Evolutionary conservation across 2,113 vertebrate genomes (phyloP).

Genomic region (Actenoides hombroni): DNA sequence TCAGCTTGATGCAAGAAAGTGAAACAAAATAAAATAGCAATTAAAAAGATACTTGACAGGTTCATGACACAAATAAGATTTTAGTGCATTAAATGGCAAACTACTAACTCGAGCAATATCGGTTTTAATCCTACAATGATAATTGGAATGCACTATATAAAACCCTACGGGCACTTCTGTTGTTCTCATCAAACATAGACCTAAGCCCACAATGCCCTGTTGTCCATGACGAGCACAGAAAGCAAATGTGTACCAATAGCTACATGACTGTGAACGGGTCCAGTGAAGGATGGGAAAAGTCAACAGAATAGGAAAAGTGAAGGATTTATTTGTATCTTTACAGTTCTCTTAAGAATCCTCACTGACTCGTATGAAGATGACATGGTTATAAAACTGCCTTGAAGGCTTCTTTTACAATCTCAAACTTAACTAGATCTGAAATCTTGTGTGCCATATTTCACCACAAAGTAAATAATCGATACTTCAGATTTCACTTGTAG

Average conservation of each 20-base stretch:
- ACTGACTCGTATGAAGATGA: fast-evolving
- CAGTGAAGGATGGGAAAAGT: not conserved
- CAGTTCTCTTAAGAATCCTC: not conserved
- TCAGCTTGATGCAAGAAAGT: not conserved
- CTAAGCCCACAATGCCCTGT: not conserved
- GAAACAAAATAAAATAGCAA: not conserved
- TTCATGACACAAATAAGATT: not conserved
- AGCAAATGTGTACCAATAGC: not conserved
- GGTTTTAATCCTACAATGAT: not conserved
- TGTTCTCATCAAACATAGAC: not conserved
- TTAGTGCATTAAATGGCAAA: not conserved
- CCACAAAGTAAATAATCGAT: not conserved
- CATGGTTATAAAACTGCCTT: not conserved
- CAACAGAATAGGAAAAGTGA: not conserved
- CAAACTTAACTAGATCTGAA: not conserved
- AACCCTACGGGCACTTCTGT: not conserved
- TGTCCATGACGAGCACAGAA: not conserved
- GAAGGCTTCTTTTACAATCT: not conserved
- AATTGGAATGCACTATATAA: not conserved
- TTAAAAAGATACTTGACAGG: not conserved
- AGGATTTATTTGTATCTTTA: not conserved
- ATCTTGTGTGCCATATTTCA: not conserved
- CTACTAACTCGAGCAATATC: not conserved
- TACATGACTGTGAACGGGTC: not conserved
- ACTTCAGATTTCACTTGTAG: not conserved